phyloP scores from a whole-genome alignment of 2,888 invertebrate genomes.

The Thymelicus acteon region DNA sequence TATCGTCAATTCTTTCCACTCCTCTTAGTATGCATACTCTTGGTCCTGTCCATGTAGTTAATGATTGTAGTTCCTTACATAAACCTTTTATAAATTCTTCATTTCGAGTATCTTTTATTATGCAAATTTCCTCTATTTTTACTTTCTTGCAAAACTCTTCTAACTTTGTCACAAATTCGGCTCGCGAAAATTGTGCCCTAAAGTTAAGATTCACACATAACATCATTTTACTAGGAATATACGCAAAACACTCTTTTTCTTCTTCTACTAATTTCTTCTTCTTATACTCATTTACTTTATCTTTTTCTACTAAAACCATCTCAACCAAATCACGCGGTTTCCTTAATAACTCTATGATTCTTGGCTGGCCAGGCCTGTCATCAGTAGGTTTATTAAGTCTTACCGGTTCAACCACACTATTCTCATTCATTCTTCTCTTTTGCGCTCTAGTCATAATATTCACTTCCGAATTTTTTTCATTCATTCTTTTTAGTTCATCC shows the following conservation, averaged over 20 bases:
- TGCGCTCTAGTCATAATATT: no score
- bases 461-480: no score
- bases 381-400: no score
- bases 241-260: constrained; percentile 9
- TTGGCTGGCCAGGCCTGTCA: no score
- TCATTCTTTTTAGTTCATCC: no score
- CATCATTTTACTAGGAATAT: constrained; percentile 9
- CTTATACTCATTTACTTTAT: not conserved
- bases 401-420: no score
- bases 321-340: constrained; percentile 29
- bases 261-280: not conserved
- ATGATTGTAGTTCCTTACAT: constrained; percentile 21
- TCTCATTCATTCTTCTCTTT: no score
- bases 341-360: constrained; percentile 34
- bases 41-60: constrained; percentile 19
- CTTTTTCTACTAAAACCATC: constrained; percentile 9
- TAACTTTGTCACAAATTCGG: no score
- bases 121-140: no score
- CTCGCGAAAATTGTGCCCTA: no score
- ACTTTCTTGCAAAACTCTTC: no score
- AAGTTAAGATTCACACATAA: constrained; percentile 19
- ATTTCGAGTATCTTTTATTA: no score
- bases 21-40: constrained; percentile 29
- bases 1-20: constrained; percentile 21
- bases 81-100: constrained; percentile 27